A percentile compares a stretch with the other conserved stretches of the same genome.
Evolutionary conservation across 2,888 invertebrate genomes (phyloP).

Genomic region (Leptinotarsa tumamoca): DNA sequence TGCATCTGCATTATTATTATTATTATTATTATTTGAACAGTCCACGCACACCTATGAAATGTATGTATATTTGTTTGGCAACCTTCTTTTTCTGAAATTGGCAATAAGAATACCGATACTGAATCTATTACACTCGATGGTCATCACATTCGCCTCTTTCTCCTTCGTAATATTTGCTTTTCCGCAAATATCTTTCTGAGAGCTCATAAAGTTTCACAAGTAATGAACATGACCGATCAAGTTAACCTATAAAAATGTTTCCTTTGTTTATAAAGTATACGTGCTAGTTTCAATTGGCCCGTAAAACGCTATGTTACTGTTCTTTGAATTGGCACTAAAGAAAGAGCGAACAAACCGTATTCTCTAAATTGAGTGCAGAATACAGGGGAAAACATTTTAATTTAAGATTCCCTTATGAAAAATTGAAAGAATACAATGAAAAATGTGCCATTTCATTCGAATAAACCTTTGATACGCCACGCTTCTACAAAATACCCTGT

Average conservation of each 20-base stretch:
- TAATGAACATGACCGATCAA: slow-evolving; percentile 32
- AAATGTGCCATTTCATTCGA: too few relatives aligned
- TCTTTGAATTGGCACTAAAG: background rate
- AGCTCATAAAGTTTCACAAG: slow-evolving; percentile 25
- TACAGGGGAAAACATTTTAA: too few relatives aligned
- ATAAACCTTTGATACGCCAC: too few relatives aligned
- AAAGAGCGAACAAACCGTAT: background rate
- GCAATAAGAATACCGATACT: too few relatives aligned
- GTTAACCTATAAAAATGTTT: slow-evolving; percentile 35
- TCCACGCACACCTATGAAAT: too few relatives aligned
- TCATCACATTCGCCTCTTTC: background rate
- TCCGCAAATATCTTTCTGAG: slow-evolving; percentile 27
- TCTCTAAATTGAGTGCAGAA: background rate
- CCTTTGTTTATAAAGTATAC: slow-evolving; percentile 36
- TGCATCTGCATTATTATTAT: too few relatives aligned
- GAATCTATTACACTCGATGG: background rate
- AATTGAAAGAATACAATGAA: too few relatives aligned
- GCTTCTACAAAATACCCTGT: too few relatives aligned
- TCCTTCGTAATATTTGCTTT: slow-evolving; percentile 17
- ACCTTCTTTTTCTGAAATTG: too few relatives aligned
- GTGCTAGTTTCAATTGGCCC: slow-evolving; percentile 27
- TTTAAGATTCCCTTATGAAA: too few relatives aligned
- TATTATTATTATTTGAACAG: too few relatives aligned
- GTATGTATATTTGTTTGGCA: too few relatives aligned
- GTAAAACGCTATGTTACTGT: slow-evolving; percentile 3